Base-by-base conservation (phyloP, 2,797 vertebrate genomes). In the Hypotaenidia okinawae region DNA sequence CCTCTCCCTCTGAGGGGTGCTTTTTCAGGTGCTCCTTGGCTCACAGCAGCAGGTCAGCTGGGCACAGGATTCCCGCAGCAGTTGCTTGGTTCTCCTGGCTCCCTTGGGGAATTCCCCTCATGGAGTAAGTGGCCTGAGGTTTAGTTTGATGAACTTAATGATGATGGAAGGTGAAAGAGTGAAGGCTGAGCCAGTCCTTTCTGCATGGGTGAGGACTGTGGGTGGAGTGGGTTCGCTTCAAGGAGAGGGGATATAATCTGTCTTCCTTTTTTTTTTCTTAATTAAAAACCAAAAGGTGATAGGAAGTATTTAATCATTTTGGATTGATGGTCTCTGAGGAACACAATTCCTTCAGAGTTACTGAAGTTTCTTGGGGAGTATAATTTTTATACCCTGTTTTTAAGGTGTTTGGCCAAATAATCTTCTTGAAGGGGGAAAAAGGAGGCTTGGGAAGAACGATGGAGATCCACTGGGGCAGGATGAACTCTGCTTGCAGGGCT, bases 11-110 rank as follows among this genome's bases (percentile, higher is more conserved):
- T 13, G 30, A 45, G 43, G 37, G 62, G 58, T 81, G 33, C 28
- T 85, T 67, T 64, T 68, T 49, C 2, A 5, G 58, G 21, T 16
- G 54, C 11, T 62, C 63, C 80, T 78, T 68, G 75, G 39, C 32
- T 76, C 9, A 6, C 9, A 14, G 54, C 47, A 51, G 54, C n/a
- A 51, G 79, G 33, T 55, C 1, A 3, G 37, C 54, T 45, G 69
- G n/a, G 19, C 49, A 4, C 33, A 10, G 55, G 15, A 4, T 62
- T 75, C 27, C 51, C 2, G 2, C 66, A 52, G 80, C 0, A 1
- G 62, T 66, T 23, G 5, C 41, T n/a, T 41, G 59, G 79, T 33
- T 89, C 61, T 59, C 18, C 45, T 9, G 3, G 55, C 55, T 79
- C 52, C 2, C 3, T 4, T 39, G 32, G 39, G 76, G 54, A 62